Conservation (phyloP, 1,140 invertebrate species). For the Temnothorax nylanderi region DNA sequence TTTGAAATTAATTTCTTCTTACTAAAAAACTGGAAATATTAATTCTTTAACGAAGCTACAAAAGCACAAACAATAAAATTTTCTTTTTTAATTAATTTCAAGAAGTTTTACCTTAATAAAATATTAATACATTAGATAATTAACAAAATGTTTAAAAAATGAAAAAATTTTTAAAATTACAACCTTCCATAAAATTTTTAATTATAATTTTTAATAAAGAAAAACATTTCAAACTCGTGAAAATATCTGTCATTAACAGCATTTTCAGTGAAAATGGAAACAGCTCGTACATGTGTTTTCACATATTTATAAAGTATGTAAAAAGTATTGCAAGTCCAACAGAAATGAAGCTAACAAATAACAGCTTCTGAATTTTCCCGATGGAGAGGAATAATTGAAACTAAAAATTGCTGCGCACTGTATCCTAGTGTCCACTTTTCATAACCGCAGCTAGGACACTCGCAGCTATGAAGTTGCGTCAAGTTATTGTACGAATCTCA, state of each 20-base stretch:
- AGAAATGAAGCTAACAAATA: not conserved
- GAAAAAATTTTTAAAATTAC: not conserved
- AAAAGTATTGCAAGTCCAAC: not conserved
- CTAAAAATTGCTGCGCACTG: not conserved
- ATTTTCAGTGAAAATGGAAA: not conserved
- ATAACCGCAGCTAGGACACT: not conserved
- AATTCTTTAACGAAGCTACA: not conserved
- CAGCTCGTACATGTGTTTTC: not conserved
- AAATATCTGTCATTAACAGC: not conserved
- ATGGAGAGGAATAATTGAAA: slow-evolving; percentile 14
- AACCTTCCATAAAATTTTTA: not conserved
- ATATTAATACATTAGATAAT: not conserved
- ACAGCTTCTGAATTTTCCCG: not conserved
- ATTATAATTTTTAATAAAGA: not conserved
- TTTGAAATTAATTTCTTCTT: not conserved
- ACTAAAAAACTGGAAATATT: not conserved
- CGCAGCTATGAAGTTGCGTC: not conserved
- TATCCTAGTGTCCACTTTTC: not conserved
- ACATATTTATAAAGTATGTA: not conserved
- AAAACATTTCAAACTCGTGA: not conserved
- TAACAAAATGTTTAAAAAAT: not conserved
- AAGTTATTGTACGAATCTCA: not conserved
- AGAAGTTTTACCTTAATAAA: not conserved
- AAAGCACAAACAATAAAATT: not conserved
- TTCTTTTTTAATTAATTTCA: not conserved